Evolutionary conservation across 2,888 invertebrate species (phyloP), one percentile per base, ranked within the genome.

Genomic region (Lepas anatifera): DNA sequence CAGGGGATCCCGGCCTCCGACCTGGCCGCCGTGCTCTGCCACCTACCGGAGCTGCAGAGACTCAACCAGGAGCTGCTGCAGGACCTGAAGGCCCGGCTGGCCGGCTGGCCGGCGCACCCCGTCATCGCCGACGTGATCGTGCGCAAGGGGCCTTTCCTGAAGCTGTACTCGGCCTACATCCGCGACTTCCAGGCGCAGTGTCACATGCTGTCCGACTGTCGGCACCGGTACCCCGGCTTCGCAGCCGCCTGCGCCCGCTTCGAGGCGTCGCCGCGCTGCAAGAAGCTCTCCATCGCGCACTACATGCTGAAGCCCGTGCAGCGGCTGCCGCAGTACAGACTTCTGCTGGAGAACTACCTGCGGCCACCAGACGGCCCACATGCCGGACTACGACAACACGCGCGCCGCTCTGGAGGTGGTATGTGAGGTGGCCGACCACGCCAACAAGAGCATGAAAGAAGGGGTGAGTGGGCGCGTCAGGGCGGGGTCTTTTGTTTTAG

Each of bases 261-360:
- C 79, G 84, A 85, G 74, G 75, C 73, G 22, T 76, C 76, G n/a
- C 78, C 77, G 4, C 73, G 78, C 32, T 84, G 84, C 76, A 71
- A 67, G 35, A 68, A 83, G 75, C 78, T 87, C 64, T 81, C 84
- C 1, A 74, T 87, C 67, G 83, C 84, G 68, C 86, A 86, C 79
- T 86, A 85, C 75, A 86, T 87, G 86, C 78, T 87, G 71, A 87
- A 86, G 78, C 87, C 87, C 0, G 84, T 87, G 70, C 87, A 87
- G 77, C 79, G 87, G 76, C 83, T 87, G 72, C 86, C 86, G n/a
- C 85, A 87, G 76, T 87, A 87, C 77, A 82, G 84, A 74, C 78
- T 87, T 4, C 78, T 87, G 13, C 78, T 87, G 27, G 84, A 85
- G 77, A 84, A 85, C 77, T 87, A 87, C 77, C 77, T 84, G 69